Percentiles rank a stretch among this genome's conserved stretches.
Conservation (phyloP, 2,113 vertebrate genomes). For the Nycticorax nycticorax region DNA sequence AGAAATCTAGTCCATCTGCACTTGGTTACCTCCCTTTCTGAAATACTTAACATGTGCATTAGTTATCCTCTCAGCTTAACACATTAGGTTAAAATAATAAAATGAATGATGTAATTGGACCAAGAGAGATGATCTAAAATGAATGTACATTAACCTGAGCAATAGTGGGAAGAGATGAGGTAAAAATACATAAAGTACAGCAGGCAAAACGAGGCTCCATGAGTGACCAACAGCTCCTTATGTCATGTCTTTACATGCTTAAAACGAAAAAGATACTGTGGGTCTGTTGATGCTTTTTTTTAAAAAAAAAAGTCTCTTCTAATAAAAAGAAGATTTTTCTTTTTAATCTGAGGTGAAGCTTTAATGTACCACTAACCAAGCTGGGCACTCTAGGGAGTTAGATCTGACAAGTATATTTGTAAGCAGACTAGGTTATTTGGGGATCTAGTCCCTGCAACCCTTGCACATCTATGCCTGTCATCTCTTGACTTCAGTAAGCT, state of each 20-base stretch:
- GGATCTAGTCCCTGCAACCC: background rate
- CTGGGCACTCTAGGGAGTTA: background rate
- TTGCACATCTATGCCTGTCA: background rate
- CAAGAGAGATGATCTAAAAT: constrained; percentile 7
- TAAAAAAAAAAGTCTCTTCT: background rate
- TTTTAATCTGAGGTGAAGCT: background rate
- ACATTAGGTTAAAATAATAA: constrained; percentile 31
- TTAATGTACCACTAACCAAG: background rate
- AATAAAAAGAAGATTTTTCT: background rate
- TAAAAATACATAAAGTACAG: constrained; percentile 7
- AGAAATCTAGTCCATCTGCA: background rate
- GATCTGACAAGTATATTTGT: background rate
- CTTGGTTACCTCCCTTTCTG: constrained; percentile 26
- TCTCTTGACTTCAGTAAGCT: background rate
- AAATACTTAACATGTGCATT: constrained; percentile 41
- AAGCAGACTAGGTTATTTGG: background rate
- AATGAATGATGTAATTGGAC: constrained; percentile 16
- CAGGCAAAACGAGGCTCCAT: background rate
- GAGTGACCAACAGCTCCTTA: constrained; percentile 5
- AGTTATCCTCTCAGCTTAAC: constrained; percentile 58
- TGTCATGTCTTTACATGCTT: constrained; percentile 30
- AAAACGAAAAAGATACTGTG: background rate
- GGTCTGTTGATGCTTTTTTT: background rate
- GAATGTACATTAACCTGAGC: constrained; percentile 6
- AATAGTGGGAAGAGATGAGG: constrained; percentile 33